phyloP scores from a whole-genome alignment of 2,797 vertebrate genomes.

The Dryobates pubescens region DNA sequence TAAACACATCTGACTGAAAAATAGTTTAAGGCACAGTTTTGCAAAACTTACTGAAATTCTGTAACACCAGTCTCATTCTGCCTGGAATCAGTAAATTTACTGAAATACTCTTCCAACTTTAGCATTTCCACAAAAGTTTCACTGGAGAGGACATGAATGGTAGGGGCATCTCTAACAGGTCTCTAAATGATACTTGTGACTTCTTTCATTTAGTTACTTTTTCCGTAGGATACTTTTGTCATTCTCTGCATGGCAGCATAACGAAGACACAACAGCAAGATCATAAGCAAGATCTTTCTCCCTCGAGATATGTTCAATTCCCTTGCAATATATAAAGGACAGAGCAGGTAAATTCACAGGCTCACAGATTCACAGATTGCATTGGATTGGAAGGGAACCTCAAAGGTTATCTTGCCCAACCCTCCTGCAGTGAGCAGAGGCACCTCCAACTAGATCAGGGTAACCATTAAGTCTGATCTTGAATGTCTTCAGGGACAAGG shows the following conservation, averaged over 20 bases:
- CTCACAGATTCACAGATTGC: no score
- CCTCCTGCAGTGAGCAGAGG: no score
- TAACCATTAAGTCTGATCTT: no score
- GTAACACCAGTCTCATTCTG: not conserved
- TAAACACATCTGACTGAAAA: not conserved
- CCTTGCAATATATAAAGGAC: not conserved
- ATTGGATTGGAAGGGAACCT: no score
- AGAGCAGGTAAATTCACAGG: not conserved
- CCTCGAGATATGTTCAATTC: not conserved
- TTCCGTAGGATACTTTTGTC: not conserved
- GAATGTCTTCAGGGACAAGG: no score
- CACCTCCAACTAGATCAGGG: no score
- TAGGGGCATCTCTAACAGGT: not conserved
- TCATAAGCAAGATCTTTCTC: not conserved
- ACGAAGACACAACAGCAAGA: not conserved
- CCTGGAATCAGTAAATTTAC: not conserved
- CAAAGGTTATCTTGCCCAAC: no score
- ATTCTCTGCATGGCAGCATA: not conserved
- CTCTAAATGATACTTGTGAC: not conserved
- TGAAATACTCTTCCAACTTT: not conserved
- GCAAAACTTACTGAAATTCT: not conserved
- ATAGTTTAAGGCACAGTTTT: not conserved
- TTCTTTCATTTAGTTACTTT: not conserved
- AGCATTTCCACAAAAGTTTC: not conserved
- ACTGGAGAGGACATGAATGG: not conserved